These are phyloP conservation scores for Exephanes ischioxanthus DNA, from an alignment of 2,888 invertebrate species.

Conservation along the genomic window DNA sequence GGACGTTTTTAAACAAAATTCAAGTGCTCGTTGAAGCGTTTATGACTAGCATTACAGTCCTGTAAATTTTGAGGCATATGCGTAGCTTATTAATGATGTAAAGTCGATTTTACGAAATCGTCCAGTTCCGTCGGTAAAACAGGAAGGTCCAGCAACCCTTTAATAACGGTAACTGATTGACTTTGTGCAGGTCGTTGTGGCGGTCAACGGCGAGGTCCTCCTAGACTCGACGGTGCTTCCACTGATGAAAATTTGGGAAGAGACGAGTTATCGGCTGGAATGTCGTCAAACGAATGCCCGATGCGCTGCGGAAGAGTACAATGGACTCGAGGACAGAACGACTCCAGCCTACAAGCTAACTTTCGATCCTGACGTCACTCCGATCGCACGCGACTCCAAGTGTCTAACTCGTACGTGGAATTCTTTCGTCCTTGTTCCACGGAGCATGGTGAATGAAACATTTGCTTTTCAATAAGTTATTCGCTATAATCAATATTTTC, in stretches of 20 bases:
- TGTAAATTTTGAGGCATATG: too few species aligned
- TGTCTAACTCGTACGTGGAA: conserved; percentile 56
- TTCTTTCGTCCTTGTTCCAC: neutral
- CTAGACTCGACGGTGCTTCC: conserved; percentile 88
- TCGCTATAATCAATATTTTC: conserved; percentile 32
- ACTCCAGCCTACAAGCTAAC: conserved; percentile 91
- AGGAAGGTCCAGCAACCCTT: too few species aligned
- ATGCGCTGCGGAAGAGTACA: conserved; percentile 93
- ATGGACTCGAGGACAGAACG: conserved; percentile 88
- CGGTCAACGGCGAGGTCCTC: conserved; percentile 87
- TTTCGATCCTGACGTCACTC: conserved; percentile 88
- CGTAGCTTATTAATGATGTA: too few species aligned
- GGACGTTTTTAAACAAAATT: too few species aligned
- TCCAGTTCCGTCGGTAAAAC: too few species aligned
- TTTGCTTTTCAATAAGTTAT: neutral
- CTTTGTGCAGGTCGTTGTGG: conserved; percentile 85
- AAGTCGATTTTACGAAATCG: too few species aligned
- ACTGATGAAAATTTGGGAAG: conserved; percentile 96
- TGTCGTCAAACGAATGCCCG: conserved; percentile 92
- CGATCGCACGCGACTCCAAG: conserved; percentile 80
- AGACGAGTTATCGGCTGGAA: conserved; percentile 96
- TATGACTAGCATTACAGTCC: too few species aligned
- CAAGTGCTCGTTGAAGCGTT: too few species aligned
- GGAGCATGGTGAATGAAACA: neutral
- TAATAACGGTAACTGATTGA: neutral